Conservation (phyloP, 2,888 invertebrate species). For the Strigamia transsilvanica region DNA sequence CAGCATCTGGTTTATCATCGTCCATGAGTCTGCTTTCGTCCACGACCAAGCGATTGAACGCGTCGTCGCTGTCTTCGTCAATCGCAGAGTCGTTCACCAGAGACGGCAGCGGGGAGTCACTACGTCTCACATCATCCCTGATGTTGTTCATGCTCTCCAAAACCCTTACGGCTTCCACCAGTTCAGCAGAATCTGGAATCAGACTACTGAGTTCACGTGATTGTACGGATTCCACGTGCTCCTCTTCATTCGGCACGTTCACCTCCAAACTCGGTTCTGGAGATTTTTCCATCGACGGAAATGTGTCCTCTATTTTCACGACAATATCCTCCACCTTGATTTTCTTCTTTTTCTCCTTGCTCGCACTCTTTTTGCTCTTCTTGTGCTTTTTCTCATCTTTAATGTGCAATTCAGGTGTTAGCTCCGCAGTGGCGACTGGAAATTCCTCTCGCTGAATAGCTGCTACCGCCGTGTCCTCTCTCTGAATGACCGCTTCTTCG, state of each 20-base stretch:
- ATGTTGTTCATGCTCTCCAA: constrained; percentile 49
- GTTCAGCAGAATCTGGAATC: constrained; percentile 53
- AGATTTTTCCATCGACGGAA: constrained; percentile 23
- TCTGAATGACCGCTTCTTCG: background rate
- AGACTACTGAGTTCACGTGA: constrained; percentile 28
- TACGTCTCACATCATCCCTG: constrained; percentile 11
- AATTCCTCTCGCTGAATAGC: too few relatives aligned
- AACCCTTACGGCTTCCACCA: constrained; percentile 53
- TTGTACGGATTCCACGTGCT: constrained; percentile 9
- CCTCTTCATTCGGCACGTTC: background rate
- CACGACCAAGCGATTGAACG: constrained; percentile 33
- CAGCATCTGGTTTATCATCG: constrained; percentile 14
- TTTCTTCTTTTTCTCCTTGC: constrained; percentile 18
- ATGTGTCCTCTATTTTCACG: constrained; percentile 24
- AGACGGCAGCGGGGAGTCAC: constrained; percentile 36
- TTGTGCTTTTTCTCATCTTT: constrained; percentile 30
- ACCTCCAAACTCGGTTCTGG: background rate
- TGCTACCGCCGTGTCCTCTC: too few relatives aligned
- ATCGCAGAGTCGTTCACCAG: background rate
- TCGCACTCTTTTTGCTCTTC: constrained; percentile 3
- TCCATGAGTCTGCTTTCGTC: constrained; percentile 52
- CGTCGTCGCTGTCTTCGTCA: constrained; percentile 49
- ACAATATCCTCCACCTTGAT: background rate
- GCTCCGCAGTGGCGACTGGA: background rate
- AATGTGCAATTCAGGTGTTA: background rate